A percentile compares a stretch with the other conserved stretches of the same genome.
Conservation (phyloP, 2,797 vertebrate genomes). For the Odontamblyopus lacepedii region DNA sequence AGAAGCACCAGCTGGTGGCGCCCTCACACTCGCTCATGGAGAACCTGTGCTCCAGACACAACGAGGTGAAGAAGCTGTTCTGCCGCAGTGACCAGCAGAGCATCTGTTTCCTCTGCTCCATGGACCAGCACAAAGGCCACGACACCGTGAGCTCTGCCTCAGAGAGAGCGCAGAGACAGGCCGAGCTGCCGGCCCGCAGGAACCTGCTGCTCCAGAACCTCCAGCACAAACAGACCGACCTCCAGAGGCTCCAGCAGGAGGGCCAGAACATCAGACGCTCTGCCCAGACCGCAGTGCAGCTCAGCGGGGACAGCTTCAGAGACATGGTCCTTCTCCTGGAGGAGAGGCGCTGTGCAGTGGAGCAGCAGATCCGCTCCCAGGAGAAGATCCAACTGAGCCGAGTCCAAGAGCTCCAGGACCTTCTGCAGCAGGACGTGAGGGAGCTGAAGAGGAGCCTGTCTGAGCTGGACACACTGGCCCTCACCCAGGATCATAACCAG, state of each 20-base stretch:
- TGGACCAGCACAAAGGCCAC: neutral
- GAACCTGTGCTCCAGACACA: neutral
- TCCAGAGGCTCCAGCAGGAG: neutral
- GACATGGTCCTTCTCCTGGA: neutral
- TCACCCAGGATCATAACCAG: neutral
- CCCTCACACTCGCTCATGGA: neutral
- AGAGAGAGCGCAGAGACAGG: neutral
- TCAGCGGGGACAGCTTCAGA: too few relatives aligned
- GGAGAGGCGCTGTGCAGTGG: neutral
- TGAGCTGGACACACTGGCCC: conserved; percentile 1
- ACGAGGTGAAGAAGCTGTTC: conserved; percentile 3
- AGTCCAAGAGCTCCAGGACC: neutral
- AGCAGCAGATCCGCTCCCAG: neutral
- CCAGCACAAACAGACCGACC: neutral
- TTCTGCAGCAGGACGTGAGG: neutral
- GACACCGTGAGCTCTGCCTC: neutral
- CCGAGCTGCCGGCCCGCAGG: neutral
- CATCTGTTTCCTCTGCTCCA: neutral
- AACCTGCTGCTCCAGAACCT: conserved; percentile 1
- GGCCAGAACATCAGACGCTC: neutral
- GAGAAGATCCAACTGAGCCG: neutral
- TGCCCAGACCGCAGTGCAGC: too few relatives aligned
- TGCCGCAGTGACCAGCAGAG: neutral
- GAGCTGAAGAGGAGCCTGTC: neutral
- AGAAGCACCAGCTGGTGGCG: conserved; percentile 11